Evolutionary conservation across 2,888 invertebrate genomes (phyloP).

Genomic region (Netelia melanura): DNA sequence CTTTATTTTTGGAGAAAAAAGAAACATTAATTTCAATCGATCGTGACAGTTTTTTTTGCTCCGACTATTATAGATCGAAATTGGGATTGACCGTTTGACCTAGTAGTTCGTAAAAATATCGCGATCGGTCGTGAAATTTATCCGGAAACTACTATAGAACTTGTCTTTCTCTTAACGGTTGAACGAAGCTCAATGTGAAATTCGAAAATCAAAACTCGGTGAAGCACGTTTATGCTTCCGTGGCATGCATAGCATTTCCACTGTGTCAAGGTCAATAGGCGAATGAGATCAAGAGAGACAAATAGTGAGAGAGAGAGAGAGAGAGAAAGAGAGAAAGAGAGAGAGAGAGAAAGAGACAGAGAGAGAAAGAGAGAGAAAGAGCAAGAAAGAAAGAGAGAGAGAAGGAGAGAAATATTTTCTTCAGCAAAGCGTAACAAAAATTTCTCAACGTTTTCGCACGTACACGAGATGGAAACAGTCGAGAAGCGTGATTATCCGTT

Average conservation of each 20-base stretch:
- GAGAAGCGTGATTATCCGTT: conserved; percentile 16
- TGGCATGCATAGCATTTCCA: background rate
- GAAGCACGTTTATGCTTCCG: background rate
- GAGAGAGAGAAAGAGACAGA: background rate
- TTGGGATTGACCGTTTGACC: no score
- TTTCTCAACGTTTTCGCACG: conserved; percentile 20
- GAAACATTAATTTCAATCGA: no score
- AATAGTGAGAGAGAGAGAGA: conserved; percentile 9
- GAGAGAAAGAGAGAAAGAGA: background rate
- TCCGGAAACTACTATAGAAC: no score
- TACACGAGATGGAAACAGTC: conserved; percentile 1
- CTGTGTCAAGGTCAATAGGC: conserved; percentile 45
- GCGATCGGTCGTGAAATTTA: no score
- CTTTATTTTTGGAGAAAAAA: no score
- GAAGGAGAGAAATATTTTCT: conserved; percentile 1
- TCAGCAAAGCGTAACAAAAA: background rate
- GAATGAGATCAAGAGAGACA: background rate
- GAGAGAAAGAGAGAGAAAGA: background rate
- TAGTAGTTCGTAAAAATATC: no score
- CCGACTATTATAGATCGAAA: no score
- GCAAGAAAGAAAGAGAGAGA: background rate
- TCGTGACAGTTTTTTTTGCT: no score
- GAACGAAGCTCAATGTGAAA: background rate
- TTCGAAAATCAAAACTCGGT: background rate
- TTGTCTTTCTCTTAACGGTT: background rate